Conservation (phyloP, 2,888 invertebrate genomes). For the Dynastes tityus region DNA sequence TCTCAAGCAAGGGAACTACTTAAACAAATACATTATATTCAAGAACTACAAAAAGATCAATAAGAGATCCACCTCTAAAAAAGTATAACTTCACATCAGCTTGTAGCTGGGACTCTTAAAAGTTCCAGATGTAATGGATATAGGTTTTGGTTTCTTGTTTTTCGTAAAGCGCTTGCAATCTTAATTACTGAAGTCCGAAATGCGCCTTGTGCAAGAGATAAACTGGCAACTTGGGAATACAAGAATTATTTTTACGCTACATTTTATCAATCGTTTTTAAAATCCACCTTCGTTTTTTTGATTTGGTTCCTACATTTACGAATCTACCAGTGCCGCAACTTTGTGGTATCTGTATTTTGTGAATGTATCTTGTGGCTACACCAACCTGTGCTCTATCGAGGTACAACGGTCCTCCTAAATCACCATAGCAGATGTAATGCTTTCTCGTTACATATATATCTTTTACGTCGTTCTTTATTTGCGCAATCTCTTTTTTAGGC, state of each 20-base stretch:
- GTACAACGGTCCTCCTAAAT: constrained; percentile 1
- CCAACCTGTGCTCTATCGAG: background rate
- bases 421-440: background rate
- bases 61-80: too few relatives aligned
- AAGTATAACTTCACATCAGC: too few relatives aligned
- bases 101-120: too few relatives aligned
- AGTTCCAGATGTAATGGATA: too few relatives aligned
- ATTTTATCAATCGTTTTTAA: background rate
- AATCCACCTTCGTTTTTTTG: background rate
- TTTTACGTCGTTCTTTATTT: background rate
- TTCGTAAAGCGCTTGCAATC: too few relatives aligned
- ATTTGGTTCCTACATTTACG: background rate
- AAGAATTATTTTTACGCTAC: background rate
- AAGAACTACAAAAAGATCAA: too few relatives aligned
- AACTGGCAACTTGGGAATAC: background rate
- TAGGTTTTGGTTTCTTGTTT: too few relatives aligned
- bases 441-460: background rate
- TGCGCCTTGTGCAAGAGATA: background rate
- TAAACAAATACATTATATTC: too few relatives aligned
- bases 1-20: too few relatives aligned
- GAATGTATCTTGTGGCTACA: background rate
- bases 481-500: background rate
- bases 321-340: background rate
- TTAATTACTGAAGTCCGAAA: too few relatives aligned
- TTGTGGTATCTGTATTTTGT: background rate